Base-by-base conservation (phyloP, 2,113 vertebrate genomes). In the Orycteropus afer region DNA sequence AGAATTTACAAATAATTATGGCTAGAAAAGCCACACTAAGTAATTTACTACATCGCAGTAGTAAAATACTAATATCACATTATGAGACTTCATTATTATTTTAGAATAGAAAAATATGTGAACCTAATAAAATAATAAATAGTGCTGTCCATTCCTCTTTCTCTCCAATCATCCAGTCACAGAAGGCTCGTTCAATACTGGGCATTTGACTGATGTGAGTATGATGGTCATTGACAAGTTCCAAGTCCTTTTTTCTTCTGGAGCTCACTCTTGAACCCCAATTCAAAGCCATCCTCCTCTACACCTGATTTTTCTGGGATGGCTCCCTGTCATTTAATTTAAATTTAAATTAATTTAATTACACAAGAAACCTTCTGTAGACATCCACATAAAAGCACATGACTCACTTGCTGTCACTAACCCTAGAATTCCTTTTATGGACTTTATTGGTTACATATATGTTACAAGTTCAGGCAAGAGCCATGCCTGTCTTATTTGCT, bases 181-280 rank as follows among this genome's bases (percentile, higher is more conserved):
- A 17, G 27, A 42, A 29, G 59, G 17, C 8, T 3, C 13, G 12
- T 18, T 71, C 17, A 47, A 3, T 42, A 23, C n/a, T 67, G 53
- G 29, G 29, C 2, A 3, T 45, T 2, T 12, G 34, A 22, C 2
- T 59, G 3, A 32, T 34, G 45, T 13, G 2, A 25, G 0, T 42
- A 20, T n/a, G 22, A n/a, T 78, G 6, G 11, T 1, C 40, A 49
- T 32, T 69, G 47, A n/a, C 22, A 77, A 61, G 5, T 7, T 73
- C 7, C 5, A 86, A 49, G 10, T 49, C 51, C 22, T n/a, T n/a
- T 45, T 0, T 37, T 37, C 27, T 45, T 1, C n/a, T 34, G 29
- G 2, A 45, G 42, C 7, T 47, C 13, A 63, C 3, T 42, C 20
- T 13, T 40, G 25, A 76, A 5, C 22, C 47, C 84, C 34, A n/a